Evolutionary conservation across 2,888 invertebrate genomes (phyloP), one percentile per base, ranked within the genome.

Genomic region (Agrochola lota): DNA sequence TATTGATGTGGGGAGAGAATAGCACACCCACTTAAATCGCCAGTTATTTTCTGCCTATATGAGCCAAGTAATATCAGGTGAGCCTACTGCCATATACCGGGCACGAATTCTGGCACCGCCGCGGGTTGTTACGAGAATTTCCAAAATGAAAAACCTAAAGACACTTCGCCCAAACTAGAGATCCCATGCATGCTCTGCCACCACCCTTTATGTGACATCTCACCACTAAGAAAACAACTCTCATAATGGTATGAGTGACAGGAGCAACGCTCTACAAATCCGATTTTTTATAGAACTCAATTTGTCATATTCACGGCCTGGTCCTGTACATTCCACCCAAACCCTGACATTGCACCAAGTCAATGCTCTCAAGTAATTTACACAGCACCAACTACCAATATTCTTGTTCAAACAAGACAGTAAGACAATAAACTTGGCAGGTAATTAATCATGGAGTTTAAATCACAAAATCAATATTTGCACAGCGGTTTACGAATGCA

Each of bases 401-500:
- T 74, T 76, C 55, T 57, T 66, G 79, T 52, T 62, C 75, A 86
- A 86, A 85, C 80, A 87, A 68, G 78, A 75, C 77, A 68, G 66
- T 69, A 89, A 91, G 90, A 92, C 91, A 91, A 91, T 91, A 91
- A 91, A 91, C 91, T 90, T 89, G 91, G 82, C 91, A 90, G 88
- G 90, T 89, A 92, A 93, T 93, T 92, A 92, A 93, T 93, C 91
- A 91, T 87, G 81, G 78, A 82, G 86, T 88, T 91, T 91, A 91
- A 92, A 92, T 92, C 91, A 90, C 88, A 91, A 91, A 92, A 93
- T 92, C 91, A 92, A 92, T 92, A 92, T 92, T 91, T 90, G 86
- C 64, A 23, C 81, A 85, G 81, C 64, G 79, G 80, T 86, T 85
- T 87, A 79, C 84, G 72, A 86, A 87, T 87, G 89, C 86, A 86